phyloP scores from a whole-genome alignment of 1,140 invertebrate genomes.

The Panulirus ornatus region DNA sequence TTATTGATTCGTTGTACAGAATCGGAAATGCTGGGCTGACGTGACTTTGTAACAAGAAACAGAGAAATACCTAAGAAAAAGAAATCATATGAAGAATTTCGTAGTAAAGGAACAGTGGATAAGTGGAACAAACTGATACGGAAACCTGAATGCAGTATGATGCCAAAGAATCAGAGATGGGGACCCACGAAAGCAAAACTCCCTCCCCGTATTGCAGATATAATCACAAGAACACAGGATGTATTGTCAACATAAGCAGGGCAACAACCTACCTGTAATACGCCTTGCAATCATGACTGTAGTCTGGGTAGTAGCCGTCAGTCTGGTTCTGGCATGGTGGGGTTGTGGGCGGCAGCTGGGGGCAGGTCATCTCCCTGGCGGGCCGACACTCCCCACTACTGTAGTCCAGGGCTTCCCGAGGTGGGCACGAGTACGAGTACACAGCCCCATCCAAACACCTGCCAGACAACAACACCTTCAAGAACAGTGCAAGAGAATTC shows the following conservation, averaged over 20 bases:
- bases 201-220: neutral
- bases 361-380: slow-evolving; percentile 51
- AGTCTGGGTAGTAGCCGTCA: slow-evolving; percentile 82
- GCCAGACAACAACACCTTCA: neutral
- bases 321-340: slow-evolving; percentile 73
- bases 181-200: too few species aligned
- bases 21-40: too few species aligned
- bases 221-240: neutral
- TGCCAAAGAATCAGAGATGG: neutral
- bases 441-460: slow-evolving; percentile 70
- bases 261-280: slow-evolving; percentile 80
- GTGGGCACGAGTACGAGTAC: slow-evolving; percentile 68
- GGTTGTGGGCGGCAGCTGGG: slow-evolving; percentile 54
- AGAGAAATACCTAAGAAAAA: too few species aligned
- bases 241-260: neutral
- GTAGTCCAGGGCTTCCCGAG: slow-evolving; percentile 52
- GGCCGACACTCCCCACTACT: slow-evolving; percentile 61
- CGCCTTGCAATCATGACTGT: slow-evolving; percentile 80
- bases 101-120: too few species aligned
- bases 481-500: too few species aligned
- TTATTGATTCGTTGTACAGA: too few species aligned
- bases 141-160: too few species aligned
- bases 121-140: too few species aligned
- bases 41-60: too few species aligned
- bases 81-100: too few species aligned